Conservation (phyloP, 2,888 invertebrate genomes). For the Cosmopolites sordidus region DNA sequence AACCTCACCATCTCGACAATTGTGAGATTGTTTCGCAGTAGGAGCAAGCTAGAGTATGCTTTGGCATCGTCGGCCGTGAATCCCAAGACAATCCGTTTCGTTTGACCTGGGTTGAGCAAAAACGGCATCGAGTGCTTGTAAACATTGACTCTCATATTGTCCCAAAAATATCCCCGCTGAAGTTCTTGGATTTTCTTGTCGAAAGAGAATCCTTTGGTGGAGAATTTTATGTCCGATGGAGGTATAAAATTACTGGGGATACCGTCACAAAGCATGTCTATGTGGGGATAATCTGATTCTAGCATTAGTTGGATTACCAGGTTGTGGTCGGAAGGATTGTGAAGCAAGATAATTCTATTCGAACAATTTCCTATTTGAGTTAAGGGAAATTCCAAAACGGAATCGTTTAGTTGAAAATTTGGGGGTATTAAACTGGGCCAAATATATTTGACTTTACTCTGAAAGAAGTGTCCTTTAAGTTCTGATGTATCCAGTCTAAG, state of each 20-base stretch:
- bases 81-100: slow-evolving; percentile 49
- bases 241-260: slow-evolving; percentile 47
- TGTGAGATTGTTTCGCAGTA: slow-evolving; percentile 87
- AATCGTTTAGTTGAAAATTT: slow-evolving; percentile 45
- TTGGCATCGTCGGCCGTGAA: slow-evolving; percentile 50
- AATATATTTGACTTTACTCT: slow-evolving; percentile 61
- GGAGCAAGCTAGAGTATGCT: slow-evolving; percentile 52
- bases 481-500: slow-evolving; percentile 73
- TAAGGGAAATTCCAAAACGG: slow-evolving; percentile 60
- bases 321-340: slow-evolving; percentile 69
- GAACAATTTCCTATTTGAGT: slow-evolving; percentile 67
- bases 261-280: slow-evolving; percentile 53
- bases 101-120: slow-evolving; percentile 57
- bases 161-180: slow-evolving; percentile 28
- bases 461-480: slow-evolving; percentile 60
- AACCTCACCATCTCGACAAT: slow-evolving; percentile 81
- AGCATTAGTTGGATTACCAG: slow-evolving; percentile 69
- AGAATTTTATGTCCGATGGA: slow-evolving; percentile 15
- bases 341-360: slow-evolving; percentile 60
- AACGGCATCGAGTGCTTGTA: slow-evolving; percentile 54
- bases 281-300: slow-evolving; percentile 62
- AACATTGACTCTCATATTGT: slow-evolving; percentile 36
- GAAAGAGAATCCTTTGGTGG: slow-evolving; percentile 22
- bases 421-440: slow-evolving; percentile 59
- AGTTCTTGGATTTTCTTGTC: slow-evolving; percentile 13